Evolutionary conservation across 2,113 vertebrate genomes (phyloP), one percentile per base, ranked within the genome.

Genomic region (Menura novaehollandiae): DNA sequence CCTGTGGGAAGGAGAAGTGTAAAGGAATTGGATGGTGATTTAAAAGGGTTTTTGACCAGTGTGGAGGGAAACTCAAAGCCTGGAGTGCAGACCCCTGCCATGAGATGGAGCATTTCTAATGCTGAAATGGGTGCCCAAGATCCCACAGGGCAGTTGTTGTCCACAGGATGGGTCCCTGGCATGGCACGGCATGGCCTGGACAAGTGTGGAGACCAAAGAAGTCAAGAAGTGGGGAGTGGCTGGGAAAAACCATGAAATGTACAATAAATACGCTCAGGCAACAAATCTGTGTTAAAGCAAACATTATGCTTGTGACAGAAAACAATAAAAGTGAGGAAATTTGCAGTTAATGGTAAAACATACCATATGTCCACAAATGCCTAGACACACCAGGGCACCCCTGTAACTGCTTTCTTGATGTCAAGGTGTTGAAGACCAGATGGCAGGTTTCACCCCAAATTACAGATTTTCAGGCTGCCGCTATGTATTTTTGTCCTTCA

Each of bases 381-480:
- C 35, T 74, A 66, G 71, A 81, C 85, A 64, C 68, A 91, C 82
- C 52, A 85, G 81, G 78, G 79, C 81, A 92, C 72, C 79, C 51
- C 85, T 35, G 30, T 30, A 96, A 79, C 74, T 76, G 55, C 32
- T 96, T 95, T 76, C 95, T 93, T 92, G 89, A 96, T 92, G 83
- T 84, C 89, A 73, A 78, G 80, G 76, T 91, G 91, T 88, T 93
- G 95, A 85, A 92, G 95, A 96, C 94, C 85, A 94, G 52, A 58
- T 88, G 97, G 84, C 77, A 71, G 35, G 30, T 93, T 96, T 97
- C 89, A 92, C 94, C 85, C 90, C 63, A 82, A 91, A 90, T 91
- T 90, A 84, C 74, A 96, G 89, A 84, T 93, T 94, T 91, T 73
- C 32, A 58, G 94, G 91, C 88, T 94, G 96, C 94, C 96, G 92